Conservation (phyloP, 2,888 invertebrate genomes). For the Hypolimnas misippus region DNA sequence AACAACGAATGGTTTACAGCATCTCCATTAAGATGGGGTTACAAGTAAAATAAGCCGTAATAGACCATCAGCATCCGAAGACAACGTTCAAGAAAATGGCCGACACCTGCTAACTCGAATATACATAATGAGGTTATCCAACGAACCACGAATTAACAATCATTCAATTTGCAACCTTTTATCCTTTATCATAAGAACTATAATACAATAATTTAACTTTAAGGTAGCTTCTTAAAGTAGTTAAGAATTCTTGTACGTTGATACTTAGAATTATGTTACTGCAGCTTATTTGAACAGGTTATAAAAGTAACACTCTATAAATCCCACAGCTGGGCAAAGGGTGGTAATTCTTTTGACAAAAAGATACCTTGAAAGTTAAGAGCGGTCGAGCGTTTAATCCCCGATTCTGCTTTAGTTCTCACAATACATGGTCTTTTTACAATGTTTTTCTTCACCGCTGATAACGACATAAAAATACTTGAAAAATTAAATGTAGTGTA, state of each 20-base stretch:
- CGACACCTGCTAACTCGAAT: conserved; percentile 29
- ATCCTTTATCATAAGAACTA: neutral
- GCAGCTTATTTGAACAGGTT: too few species aligned
- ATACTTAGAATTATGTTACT: neutral
- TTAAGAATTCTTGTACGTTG: neutral
- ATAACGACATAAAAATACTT: too few species aligned
- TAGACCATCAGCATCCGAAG: conserved; percentile 16
- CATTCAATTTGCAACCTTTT: conserved; percentile 9
- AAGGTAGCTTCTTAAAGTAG: conserved; percentile 4
- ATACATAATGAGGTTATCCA: conserved; percentile 26
- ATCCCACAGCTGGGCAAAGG: neutral
- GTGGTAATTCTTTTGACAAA: too few species aligned
- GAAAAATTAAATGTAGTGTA: too few species aligned
- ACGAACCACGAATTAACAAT: conserved; percentile 4
- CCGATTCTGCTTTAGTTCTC: too few species aligned
- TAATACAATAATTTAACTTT: neutral
- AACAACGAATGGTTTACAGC: neutral
- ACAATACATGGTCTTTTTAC: too few species aligned
- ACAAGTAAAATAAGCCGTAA: conserved; percentile 12
- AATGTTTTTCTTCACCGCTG: too few species aligned
- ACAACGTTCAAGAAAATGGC: conserved; percentile 26
- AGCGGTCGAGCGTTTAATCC: too few species aligned
- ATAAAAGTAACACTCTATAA: too few species aligned
- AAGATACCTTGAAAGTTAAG: too few species aligned
- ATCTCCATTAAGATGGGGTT: conserved; percentile 1